phyloP scores from a whole-genome alignment of 2,113 vertebrate genomes.

The Chloropsis cyanopogon region DNA sequence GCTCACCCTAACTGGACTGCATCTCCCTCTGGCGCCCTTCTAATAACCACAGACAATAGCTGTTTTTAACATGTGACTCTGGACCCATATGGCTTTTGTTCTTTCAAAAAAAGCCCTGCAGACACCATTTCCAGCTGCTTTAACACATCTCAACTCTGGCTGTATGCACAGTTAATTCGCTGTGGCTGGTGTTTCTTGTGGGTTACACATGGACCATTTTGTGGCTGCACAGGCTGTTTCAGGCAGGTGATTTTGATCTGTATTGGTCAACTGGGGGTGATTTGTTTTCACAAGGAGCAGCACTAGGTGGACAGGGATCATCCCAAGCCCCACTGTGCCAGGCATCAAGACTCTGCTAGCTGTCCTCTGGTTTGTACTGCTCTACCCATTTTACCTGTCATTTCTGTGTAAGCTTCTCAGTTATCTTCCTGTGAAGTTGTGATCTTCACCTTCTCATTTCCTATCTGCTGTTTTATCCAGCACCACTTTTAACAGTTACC shows the following conservation, averaged over 20 bases:
- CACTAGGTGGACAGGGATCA: background rate
- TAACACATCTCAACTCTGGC: background rate
- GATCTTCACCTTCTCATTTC: background rate
- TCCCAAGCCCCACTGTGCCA: background rate
- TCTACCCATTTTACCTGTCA: background rate
- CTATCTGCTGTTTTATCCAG: background rate
- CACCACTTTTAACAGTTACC: background rate
- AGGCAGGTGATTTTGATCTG: background rate
- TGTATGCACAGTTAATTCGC: background rate
- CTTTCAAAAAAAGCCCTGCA: background rate
- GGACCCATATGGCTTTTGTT: background rate
- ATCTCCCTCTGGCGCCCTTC: background rate
- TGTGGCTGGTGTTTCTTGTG: rapidly evolving
- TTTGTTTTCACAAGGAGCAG: background rate
- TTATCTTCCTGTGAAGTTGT: background rate
- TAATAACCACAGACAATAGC: background rate
- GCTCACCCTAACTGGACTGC: background rate
- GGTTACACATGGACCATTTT: background rate
- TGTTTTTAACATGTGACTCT: background rate
- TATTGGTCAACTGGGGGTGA: rapidly evolving
- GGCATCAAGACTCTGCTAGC: background rate
- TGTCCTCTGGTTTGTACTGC: background rate
- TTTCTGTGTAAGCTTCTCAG: background rate
- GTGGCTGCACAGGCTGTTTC: background rate
- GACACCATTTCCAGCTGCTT: background rate